A percentile compares a stretch with the other conserved stretches of the same genome.
Evolutionary conservation across 2,888 invertebrate species (phyloP).

Genomic region (Gryllus longicercus): DNA sequence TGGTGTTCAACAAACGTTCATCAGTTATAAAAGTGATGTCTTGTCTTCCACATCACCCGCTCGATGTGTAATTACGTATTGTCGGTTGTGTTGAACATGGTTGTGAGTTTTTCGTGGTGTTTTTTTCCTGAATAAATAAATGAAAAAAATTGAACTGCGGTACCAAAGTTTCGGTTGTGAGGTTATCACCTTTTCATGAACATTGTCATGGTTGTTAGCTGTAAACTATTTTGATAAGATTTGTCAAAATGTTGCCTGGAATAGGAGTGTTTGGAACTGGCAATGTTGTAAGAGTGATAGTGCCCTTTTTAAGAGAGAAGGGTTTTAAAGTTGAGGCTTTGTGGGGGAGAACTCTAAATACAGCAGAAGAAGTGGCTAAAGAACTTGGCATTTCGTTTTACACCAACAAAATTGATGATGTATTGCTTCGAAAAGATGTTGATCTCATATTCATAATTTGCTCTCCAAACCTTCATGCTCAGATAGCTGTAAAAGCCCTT

Average conservation of each 20-base stretch:
- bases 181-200: too few species aligned
- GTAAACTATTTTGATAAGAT: too few species aligned
- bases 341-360: constrained; percentile 83
- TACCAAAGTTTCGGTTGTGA: too few species aligned
- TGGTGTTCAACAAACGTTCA: too few species aligned
- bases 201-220: too few species aligned
- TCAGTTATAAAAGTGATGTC: too few species aligned
- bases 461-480: constrained; percentile 89
- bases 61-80: too few species aligned
- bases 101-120: too few species aligned
- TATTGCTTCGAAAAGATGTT: constrained; percentile 86
- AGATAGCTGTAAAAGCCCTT: constrained; percentile 92
- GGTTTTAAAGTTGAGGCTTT: constrained; percentile 92
- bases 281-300: constrained; percentile 77
- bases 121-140: too few species aligned
- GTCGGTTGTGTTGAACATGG: too few species aligned
- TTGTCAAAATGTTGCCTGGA: constrained; percentile 73
- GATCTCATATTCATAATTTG: constrained; percentile 91
- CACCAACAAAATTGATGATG: constrained; percentile 89
- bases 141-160: too few species aligned
- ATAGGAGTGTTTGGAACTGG: constrained; percentile 94
- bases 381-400: constrained; percentile 82
- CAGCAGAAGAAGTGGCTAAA: constrained; percentile 72
- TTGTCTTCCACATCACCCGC: too few species aligned
- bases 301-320: constrained; percentile 84